Percentiles rank a stretch among this genome's conserved stretches.
These are phyloP conservation scores for Alectoris magna DNA, from an alignment of 2,797 vertebrate species.

Conservation along the genomic window DNA sequence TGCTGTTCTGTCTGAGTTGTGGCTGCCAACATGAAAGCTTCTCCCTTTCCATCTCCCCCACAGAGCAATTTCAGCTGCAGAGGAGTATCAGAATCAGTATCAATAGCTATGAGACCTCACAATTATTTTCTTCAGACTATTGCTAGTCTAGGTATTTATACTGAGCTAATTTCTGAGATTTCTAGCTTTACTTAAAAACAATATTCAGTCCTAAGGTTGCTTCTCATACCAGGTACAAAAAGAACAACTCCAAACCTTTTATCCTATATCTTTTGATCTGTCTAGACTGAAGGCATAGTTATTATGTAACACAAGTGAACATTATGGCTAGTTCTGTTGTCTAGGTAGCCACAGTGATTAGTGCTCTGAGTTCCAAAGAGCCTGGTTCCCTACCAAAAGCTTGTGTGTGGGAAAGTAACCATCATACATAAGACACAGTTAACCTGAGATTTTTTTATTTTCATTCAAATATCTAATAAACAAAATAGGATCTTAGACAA, in stretches of 20 bases:
- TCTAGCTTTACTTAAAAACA: neutral
- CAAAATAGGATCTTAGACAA: neutral
- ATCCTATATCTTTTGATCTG: slow-evolving; percentile 9
- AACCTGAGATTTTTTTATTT: neutral
- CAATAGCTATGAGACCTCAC: neutral
- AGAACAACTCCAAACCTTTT: neutral
- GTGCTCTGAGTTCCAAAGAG: neutral
- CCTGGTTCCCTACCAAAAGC: neutral
- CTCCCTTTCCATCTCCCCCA: neutral
- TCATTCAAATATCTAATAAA: neutral
- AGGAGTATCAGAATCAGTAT: neutral
- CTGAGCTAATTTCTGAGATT: neutral
- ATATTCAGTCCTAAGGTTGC: neutral
- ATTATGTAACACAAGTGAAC: neutral
- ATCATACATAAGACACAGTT: neutral
- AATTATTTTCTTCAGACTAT: neutral
- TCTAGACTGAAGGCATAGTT: neutral
- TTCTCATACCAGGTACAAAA: neutral
- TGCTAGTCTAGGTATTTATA: neutral
- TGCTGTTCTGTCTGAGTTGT: neutral
- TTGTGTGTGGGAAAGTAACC: neutral
- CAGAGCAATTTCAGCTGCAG: neutral
- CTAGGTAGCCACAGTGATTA: neutral
- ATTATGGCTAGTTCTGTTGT: neutral
- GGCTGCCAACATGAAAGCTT: neutral